phyloP scores from a whole-genome alignment of 2,113 vertebrate genomes.

The Vicugna pacos region DNA sequence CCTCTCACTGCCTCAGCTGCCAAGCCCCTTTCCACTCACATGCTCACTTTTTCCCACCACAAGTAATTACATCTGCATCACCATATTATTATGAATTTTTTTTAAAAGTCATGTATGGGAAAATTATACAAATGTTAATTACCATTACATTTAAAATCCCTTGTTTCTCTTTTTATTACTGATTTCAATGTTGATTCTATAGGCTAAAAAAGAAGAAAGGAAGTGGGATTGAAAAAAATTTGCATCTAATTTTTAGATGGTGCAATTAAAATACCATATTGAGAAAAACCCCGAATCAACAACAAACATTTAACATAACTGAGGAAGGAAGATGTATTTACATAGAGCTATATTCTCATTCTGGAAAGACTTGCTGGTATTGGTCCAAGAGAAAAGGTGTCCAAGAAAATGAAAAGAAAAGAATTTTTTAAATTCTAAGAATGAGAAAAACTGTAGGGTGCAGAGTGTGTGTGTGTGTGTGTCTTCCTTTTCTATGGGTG shows the following conservation, averaged over 20 bases:
- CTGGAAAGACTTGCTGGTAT: background rate
- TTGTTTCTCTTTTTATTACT: background rate
- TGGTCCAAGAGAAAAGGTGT: background rate
- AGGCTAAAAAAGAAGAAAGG: background rate
- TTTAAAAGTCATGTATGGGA: background rate
- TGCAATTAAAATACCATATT: background rate
- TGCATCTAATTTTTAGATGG: background rate
- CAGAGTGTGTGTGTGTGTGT: too few relatives aligned
- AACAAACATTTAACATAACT: background rate
- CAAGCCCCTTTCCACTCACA: background rate
- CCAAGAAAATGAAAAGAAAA: slow-evolving; percentile 20
- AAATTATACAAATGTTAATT: background rate
- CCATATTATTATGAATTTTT: background rate
- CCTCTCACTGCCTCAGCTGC: background rate
- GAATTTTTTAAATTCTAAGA: background rate
- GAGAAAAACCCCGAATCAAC: background rate
- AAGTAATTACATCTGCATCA: background rate
- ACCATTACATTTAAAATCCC: background rate
- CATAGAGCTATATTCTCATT: background rate
- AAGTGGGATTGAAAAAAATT: background rate
- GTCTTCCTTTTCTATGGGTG: background rate
- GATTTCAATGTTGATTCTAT: background rate
- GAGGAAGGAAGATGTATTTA: background rate
- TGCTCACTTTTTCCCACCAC: background rate
- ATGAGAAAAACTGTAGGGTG: background rate